phyloP scores from a whole-genome alignment of 2,797 vertebrate genomes.

The Pteropus rufus region DNA sequence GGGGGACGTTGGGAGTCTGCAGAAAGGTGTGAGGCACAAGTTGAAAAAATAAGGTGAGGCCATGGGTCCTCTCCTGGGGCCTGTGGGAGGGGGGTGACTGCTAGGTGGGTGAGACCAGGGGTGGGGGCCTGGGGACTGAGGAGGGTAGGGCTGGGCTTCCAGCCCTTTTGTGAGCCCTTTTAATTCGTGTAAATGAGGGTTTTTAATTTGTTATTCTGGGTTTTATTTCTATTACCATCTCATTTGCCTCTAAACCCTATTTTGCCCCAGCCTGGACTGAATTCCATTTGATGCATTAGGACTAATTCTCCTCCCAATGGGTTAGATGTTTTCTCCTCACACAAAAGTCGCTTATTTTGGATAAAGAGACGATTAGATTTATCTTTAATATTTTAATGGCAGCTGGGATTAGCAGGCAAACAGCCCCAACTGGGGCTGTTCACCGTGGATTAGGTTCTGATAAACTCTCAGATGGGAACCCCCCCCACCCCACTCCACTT shows the following conservation, averaged over 20 bases:
- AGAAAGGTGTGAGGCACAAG: neutral
- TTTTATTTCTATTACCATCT: slow-evolving; percentile 87
- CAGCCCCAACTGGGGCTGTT: slow-evolving; percentile 80
- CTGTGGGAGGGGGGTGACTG: neutral
- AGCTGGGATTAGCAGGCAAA: slow-evolving; percentile 85
- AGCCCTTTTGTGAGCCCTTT: slow-evolving; percentile 79
- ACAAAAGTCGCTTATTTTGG: slow-evolving; percentile 90
- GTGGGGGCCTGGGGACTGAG: neutral
- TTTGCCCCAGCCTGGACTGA: slow-evolving; percentile 81
- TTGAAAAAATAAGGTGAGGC: neutral
- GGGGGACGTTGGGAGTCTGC: neutral
- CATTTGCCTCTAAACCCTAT: slow-evolving; percentile 87
- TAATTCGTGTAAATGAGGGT: slow-evolving; percentile 87
- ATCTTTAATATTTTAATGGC: slow-evolving; percentile 92
- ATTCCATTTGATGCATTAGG: slow-evolving; percentile 87
- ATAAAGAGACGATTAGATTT: slow-evolving; percentile 90
- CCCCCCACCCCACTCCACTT: slow-evolving; percentile 57
- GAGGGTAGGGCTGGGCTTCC: neutral
- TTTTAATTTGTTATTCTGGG: slow-evolving; percentile 87
- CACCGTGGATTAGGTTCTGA: slow-evolving; percentile 85
- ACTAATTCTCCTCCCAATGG: slow-evolving; percentile 87
- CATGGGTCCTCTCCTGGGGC: neutral
- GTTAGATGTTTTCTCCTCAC: slow-evolving; percentile 85
- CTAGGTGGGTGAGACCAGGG: neutral
- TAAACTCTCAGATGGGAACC: slow-evolving; percentile 86